These are phyloP conservation scores for Pachliopta kotzebuea DNA, from an alignment of 2,888 invertebrate species.

Conservation along the genomic window DNA sequence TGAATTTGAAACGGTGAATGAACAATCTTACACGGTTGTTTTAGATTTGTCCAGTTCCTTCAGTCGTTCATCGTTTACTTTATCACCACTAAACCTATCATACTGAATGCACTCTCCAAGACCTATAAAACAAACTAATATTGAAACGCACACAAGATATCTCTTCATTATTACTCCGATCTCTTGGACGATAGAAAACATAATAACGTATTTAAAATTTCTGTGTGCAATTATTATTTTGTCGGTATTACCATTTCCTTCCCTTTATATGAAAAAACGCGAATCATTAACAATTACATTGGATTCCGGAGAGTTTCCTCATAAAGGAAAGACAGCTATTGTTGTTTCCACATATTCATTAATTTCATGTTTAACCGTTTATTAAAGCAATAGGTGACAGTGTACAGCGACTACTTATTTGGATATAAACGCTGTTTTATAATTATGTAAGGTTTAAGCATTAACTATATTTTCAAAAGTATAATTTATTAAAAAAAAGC, in stretches of 20 bases:
- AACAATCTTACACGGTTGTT: slow-evolving; percentile 46
- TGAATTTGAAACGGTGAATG: no score
- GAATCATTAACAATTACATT: slow-evolving; percentile 2
- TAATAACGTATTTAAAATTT: slow-evolving; percentile 10
- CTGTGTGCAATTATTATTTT: slow-evolving; percentile 7
- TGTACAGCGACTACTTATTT: no score
- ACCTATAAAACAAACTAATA: not conserved
- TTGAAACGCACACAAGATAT: slow-evolving; percentile 17
- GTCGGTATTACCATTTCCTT: slow-evolving; percentile 18
- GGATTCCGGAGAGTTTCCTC: not conserved
- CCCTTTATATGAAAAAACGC: slow-evolving; percentile 7
- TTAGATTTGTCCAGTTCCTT: slow-evolving; percentile 45
- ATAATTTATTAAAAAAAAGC: no score
- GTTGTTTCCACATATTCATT: no score
- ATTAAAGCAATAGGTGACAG: no score
- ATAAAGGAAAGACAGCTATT: slow-evolving; percentile 2
- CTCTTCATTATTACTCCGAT: slow-evolving; percentile 16
- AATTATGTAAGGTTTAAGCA: no score
- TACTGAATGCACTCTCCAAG: slow-evolving; percentile 36
- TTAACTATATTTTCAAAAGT: no score
- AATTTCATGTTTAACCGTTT: no score
- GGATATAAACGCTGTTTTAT: no score
- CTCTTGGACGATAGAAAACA: not conserved
- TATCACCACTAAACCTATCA: slow-evolving; percentile 55
- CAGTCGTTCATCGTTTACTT: slow-evolving; percentile 42